Percentiles rank a stretch among this genome's conserved stretches.
phyloP scores from a whole-genome alignment of 1,140 invertebrate genomes.

The Ladona fulva region DNA sequence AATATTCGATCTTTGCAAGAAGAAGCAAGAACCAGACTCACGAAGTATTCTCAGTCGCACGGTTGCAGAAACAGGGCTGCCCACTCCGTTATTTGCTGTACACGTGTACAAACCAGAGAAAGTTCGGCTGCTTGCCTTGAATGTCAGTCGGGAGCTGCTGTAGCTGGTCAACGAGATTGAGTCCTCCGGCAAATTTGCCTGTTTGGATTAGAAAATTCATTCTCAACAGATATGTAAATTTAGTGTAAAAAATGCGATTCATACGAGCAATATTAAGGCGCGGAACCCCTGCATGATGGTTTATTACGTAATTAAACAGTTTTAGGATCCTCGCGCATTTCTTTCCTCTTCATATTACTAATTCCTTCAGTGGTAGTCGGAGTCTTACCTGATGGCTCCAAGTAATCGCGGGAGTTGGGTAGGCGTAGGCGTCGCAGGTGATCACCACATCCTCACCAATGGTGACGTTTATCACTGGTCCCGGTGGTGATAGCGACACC shows the following conservation, averaged over 20 bases:
- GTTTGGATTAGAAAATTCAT: too few relatives aligned
- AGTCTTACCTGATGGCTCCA: conserved; percentile 56
- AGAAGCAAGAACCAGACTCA: too few relatives aligned
- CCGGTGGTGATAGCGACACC: not conserved
- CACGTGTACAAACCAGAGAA: conserved; percentile 63
- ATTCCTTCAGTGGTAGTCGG: too few relatives aligned
- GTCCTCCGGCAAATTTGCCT: not conserved
- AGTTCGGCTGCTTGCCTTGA: conserved; percentile 53
- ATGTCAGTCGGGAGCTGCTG: conserved; percentile 49
- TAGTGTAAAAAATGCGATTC: too few relatives aligned
- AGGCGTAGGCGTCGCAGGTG: conserved; percentile 53
- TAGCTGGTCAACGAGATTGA: not conserved
- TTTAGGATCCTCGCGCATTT: too few relatives aligned
- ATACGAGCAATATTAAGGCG: too few relatives aligned
- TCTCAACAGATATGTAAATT: too few relatives aligned
- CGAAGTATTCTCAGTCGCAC: conserved; percentile 50
- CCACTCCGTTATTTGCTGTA: conserved; percentile 59
- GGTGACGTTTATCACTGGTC: conserved; percentile 46
- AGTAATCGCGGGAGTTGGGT: conserved; percentile 54
- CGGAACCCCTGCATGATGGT: too few relatives aligned
- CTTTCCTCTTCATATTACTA: too few relatives aligned
- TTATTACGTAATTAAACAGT: too few relatives aligned
- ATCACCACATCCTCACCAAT: conserved; percentile 60
- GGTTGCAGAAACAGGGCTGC: conserved; percentile 52
- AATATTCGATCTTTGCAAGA: too few relatives aligned